Evolutionary conservation across 2,888 invertebrate genomes (phyloP).

Genomic region (Drosophila anomalata): DNA sequence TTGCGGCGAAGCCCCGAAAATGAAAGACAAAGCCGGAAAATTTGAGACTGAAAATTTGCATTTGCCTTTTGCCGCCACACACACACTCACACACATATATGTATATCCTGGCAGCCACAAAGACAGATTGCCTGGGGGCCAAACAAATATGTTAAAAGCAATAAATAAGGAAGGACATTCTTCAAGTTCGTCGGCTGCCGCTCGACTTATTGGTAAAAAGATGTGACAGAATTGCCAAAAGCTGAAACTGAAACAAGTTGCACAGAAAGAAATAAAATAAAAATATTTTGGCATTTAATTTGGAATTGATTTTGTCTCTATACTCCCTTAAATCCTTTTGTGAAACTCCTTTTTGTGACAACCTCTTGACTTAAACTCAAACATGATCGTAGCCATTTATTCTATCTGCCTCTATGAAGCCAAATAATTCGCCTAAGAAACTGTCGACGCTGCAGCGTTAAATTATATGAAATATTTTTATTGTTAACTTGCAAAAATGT

Average conservation of each 20-base stretch:
- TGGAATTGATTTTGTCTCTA: too few species aligned
- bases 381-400: background rate
- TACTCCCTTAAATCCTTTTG: too few species aligned
- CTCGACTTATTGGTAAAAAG: conserved; percentile 31
- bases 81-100: conserved; percentile 11
- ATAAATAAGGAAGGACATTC: conserved; percentile 39
- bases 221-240: conserved; percentile 8
- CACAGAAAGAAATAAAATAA: background rate
- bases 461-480: conserved; percentile 47
- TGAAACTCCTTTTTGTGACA: too few species aligned
- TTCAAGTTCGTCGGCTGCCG: conserved; percentile 24
- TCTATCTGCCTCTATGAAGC: background rate
- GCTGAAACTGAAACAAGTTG: conserved; percentile 1
- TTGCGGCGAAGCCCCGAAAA: conserved; percentile 38
- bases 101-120: conserved; percentile 9
- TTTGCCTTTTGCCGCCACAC: conserved; percentile 26
- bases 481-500: conserved; percentile 44
- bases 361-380: too few species aligned
- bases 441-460: conserved; percentile 34
- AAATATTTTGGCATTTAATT: background rate
- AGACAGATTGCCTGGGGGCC: conserved; percentile 43
- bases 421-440: conserved; percentile 26
- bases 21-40: conserved; percentile 50
- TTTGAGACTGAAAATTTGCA: conserved; percentile 49
- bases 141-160: conserved; percentile 51